Evolutionary conservation across 2,888 invertebrate genomes (phyloP), one percentile per base, ranked within the genome.

Genomic region (Archips crataeganus): DNA sequence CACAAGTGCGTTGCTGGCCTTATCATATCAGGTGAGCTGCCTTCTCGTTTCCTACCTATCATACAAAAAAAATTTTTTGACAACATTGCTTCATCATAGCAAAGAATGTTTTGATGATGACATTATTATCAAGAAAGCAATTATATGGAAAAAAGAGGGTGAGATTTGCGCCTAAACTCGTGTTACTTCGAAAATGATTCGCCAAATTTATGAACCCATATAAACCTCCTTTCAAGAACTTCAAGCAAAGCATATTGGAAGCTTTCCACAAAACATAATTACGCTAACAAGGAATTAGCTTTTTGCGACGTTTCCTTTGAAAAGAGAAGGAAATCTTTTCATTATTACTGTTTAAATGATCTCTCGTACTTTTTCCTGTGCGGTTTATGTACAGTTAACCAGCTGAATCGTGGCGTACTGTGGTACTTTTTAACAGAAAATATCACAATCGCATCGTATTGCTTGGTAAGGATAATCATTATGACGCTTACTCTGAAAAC

Each of bases 231-330:
- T 54, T 54, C 23, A 54, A 23, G 8, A 57, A 32, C 11, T 11
- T 57, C 57, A 57, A 32, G 10, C 23, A 54, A 54, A 54, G 9
- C 32, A 11, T 57, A 32, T 57, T 32, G 32, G 3, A n/a, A 32
- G 10, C 32, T 11, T 57, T 10, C 32, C 23, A 11, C 9, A 23
- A 54, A 54, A 54, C 32, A 10, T 32, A 57, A 32, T 54, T 23
- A 32, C 57, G 57, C 57, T 57, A 57, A 57, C 32, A 32, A 57
- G 57, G 57, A 54, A 54, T 51, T 11, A 57, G 57, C 10, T 57
- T 3, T 11, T 57, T 2, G 57, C 10, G 51, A 32, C 23, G 5
- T 57, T 23, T 57, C 2, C 57, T 23, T 11, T 32, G 15, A 51
- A 51, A 15, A 15, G 15, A 54, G 23, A 23, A 10, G 57, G 3